Base-by-base conservation (phyloP, 2,797 vertebrate species). In the Hippoglossus hippoglossus region DNA sequence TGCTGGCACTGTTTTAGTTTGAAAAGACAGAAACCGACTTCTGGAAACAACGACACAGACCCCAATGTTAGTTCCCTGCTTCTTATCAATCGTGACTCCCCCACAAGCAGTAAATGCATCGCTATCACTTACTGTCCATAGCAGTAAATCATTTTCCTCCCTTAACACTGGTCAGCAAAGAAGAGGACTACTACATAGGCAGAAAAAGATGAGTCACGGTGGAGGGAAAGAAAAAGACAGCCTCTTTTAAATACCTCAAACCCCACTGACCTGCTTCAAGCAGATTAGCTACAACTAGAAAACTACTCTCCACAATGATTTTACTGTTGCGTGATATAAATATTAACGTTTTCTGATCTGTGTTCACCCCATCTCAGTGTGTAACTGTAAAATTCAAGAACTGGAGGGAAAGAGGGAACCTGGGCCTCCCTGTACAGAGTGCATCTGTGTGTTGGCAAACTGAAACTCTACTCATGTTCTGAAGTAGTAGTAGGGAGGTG, bases 401-500 rank as follows among this genome's bases (percentile, higher is more conserved):
- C n/a, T 49, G 12, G 49, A 25, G 44, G 55, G 28, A 60, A 59
- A 62, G 24, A 55, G 28, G 60, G 67, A 55, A 24, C 39, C 28
- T 8, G 34, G 57, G 60, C 56, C 56, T 50, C 24, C 25, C 5
- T 46, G 41, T 19, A 47, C 5, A n/a, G 46, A 21, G 63, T 7
- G 7, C 52, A 26, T 44, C 63, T 72, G 6, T 63, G 62, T 46
- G 26, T 54, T 70, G 34, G 26, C 52, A 47, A 65, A 58, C 44
- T 36, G 50, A 73, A 62, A 58, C 67, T 64, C 53, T 50, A 59
- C 58, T 77, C 70, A 19, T 56, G 5, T 73, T 67, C 11, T 65
- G 52, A 62, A 58, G 60, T 71, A 62, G 8, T 26, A 46, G 39
- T 2, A 5, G 47, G 15, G 67, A 70, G 75, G 64, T 24, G 71